Conservation (phyloP, 2,797 vertebrate species). For the Gymnoscopelus braueri region DNA sequence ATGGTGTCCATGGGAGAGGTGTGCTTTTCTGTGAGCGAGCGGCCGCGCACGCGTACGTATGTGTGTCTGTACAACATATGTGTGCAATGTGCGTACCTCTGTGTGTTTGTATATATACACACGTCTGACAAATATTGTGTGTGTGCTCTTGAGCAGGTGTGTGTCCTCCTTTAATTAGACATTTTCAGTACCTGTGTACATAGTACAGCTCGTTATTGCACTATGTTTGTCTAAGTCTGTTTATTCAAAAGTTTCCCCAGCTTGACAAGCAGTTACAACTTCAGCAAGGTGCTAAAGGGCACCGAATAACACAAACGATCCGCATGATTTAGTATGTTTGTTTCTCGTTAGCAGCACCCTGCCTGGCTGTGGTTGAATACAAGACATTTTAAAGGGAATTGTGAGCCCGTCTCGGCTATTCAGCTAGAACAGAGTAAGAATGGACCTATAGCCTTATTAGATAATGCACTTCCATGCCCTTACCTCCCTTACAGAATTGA, state of each 20-base stretch:
- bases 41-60: background rate
- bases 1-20: too few species aligned
- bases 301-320: constrained; percentile 24
- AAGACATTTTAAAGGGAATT: too few species aligned
- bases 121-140: constrained; percentile 14
- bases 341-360: constrained; percentile 29
- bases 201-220: constrained; percentile 39
- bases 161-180: constrained; percentile 43
- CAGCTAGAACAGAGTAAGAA: too few species aligned
- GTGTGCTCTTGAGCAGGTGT: constrained; percentile 2
- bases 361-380: constrained; percentile 8
- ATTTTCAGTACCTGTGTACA: constrained; percentile 32
- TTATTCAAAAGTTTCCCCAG: constrained; percentile 35
- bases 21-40: constrained; percentile 18
- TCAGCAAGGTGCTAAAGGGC: constrained; percentile 12
- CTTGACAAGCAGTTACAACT: constrained; percentile 17
- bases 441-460: too few species aligned
- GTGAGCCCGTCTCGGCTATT: too few species aligned
- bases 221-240: constrained; percentile 48
- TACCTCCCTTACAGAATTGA: too few species aligned
- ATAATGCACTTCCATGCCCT: too few species aligned
- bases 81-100: constrained; percentile 9
- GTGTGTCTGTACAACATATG: constrained; percentile 20
- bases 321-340: constrained; percentile 35
- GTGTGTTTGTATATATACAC: background rate